Base-by-base conservation (phyloP, 2,888 invertebrate genomes). In the Drosophila macrospina region DNA sequence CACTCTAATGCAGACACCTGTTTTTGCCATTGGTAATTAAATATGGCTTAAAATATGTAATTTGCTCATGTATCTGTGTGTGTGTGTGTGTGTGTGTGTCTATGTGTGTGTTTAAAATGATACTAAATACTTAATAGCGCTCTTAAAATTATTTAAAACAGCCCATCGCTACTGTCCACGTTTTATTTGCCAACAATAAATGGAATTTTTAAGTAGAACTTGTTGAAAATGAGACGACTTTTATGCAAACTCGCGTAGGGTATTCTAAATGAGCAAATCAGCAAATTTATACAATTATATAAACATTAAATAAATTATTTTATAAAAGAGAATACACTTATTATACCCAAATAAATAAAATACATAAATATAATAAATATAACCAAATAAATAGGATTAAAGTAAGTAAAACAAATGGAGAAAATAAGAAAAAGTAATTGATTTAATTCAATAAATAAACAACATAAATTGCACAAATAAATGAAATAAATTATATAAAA, bases 71-170 rank as follows among this genome's bases (percentile, higher is more conserved):
- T 10, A 4, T 15, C 11, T 56, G 15, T 45, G 15, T n/a, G 56
- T 51, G 50, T 4, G n/a, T 11, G 10, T 28, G 7, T 36, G 2
- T 8, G 11, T 13, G 15, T 47, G n/a, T 44, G n/a, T 16, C 32
- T 50, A 41, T 10, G n/a, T 11, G 13, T 39, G 15, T 50, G 41
- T 41, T 32, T 26, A 15, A 24, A 30, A 30, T 45, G 20, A n/a
- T 28, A 34, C 34, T 52, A 44, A 71, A 71, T 71, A 61, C 37
- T 67, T 56, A 71, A 66, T 54, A 55, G 54, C 26, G 7, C 37
- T 37, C 24, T 39, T 45, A 15, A 52, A 48, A 16, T 39, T 37
- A 62, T 30, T 54, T 28, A 13, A 11, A 16, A 44, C 8, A 8
- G 20, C 41, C 13, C 20, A 34, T 1, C 4, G 6, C 13, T 13